Conservation (phyloP, 2,888 invertebrate genomes). For the Lepidocyrtinus sp. region DNA sequence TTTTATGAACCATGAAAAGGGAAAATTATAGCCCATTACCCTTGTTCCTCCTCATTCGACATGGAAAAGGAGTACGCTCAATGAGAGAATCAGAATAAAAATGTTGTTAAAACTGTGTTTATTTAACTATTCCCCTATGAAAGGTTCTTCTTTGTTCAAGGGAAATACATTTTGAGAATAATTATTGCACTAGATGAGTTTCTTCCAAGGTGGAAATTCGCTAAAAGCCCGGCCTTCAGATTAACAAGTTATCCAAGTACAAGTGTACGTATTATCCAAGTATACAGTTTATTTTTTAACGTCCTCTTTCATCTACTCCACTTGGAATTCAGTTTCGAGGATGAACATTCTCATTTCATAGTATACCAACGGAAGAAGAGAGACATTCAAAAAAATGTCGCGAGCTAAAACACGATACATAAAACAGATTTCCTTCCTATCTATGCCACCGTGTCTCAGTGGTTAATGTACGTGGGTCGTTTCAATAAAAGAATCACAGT, state of each 20-base stretch:
- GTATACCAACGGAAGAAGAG: constrained; percentile 1
- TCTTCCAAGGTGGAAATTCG: constrained; percentile 33
- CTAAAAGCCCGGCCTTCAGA: constrained; percentile 33
- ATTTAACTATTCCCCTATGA: constrained; percentile 23
- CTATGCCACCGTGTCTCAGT: constrained; percentile 25
- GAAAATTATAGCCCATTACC: constrained; percentile 48
- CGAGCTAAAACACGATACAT: not conserved
- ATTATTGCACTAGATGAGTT: not conserved
- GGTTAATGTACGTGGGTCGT: constrained; percentile 22
- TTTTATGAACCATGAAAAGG: constrained; percentile 51
- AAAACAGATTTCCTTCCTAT: not conserved
- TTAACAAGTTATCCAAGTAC: constrained; percentile 25
- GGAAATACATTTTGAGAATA: constrained; percentile 16
- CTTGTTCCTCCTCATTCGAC: constrained; percentile 22
- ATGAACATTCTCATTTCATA: not conserved
- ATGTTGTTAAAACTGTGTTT: constrained; percentile 24
- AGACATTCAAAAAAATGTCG: constrained; percentile 27
- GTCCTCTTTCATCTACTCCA: too few species aligned
- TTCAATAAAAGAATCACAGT: constrained; percentile 5
- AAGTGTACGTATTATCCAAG: not conserved
- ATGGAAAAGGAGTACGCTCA: constrained; percentile 5
- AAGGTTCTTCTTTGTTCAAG: not conserved
- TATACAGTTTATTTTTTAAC: too few species aligned
- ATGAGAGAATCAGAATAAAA: constrained; percentile 13
- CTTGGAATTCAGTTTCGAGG: too few species aligned